A percentile compares a stretch with the other conserved stretches of the same genome.
These are phyloP conservation scores for Horisme vitalbata DNA, from an alignment of 2,888 invertebrate genomes.

Conservation along the genomic window DNA sequence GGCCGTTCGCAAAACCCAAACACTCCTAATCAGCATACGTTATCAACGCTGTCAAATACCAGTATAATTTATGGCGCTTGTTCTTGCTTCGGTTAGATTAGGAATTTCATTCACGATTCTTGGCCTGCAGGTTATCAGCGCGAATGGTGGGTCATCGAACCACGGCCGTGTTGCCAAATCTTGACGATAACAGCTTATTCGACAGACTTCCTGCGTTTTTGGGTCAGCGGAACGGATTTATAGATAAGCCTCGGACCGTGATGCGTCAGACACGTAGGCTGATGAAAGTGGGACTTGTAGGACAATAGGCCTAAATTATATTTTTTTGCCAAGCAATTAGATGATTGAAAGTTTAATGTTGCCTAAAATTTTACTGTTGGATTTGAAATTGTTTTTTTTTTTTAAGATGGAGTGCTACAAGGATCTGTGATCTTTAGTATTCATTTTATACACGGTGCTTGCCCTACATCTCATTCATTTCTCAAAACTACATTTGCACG, in stretches of 20 bases:
- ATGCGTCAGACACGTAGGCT: slow-evolving; percentile 24
- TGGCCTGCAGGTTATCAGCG: slow-evolving; percentile 29
- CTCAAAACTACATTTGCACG: slow-evolving; percentile 6
- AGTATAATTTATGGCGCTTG: slow-evolving; percentile 23
- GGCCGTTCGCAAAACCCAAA: slow-evolving; percentile 9
- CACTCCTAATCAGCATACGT: slow-evolving; percentile 19
- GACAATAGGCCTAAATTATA: slow-evolving; percentile 5
- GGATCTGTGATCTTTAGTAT: slow-evolving; percentile 6
- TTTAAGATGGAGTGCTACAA: slow-evolving; percentile 6
- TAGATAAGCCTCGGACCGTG: slow-evolving; percentile 36
- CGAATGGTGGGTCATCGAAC: slow-evolving; percentile 30
- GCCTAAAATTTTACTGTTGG: too few relatives aligned
- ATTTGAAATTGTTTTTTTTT: neutral
- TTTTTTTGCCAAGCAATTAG: slow-evolving; percentile 1
- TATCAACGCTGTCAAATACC: slow-evolving; percentile 19
- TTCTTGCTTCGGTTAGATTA: slow-evolving; percentile 24
- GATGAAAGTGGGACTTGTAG: slow-evolving; percentile 18
- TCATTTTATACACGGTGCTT: slow-evolving; percentile 3
- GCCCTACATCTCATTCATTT: neutral
- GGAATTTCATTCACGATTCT: slow-evolving; percentile 33
- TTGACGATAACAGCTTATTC: slow-evolving; percentile 32
- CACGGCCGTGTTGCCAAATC: slow-evolving; percentile 50
- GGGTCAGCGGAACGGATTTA: slow-evolving; percentile 44
- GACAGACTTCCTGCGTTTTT: slow-evolving; percentile 35
- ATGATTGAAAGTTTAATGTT: too few relatives aligned